Base-by-base conservation (phyloP, 2,797 vertebrate genomes). In the Natrix natrix region DNA sequence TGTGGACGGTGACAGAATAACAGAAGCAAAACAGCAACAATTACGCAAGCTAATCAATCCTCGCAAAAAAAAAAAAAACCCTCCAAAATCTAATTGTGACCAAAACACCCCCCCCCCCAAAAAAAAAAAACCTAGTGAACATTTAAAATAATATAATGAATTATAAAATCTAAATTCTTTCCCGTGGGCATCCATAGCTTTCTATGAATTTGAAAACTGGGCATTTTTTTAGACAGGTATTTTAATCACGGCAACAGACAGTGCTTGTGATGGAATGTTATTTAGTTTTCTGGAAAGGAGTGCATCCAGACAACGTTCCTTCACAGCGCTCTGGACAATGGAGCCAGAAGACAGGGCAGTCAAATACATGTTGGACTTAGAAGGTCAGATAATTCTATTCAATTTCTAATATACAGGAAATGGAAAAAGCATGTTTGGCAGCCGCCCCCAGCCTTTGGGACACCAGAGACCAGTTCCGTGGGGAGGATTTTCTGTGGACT, bases 141-240 rank as follows among this genome's bases (percentile, higher is more conserved):
- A 93, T 66, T 55, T n/a, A 56, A 57, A 20, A 59, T 93, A 28
- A 92, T 74, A 43, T 24, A 83, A 78, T 83, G 48, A 11, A 48
- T 48, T 83, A 8, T 48, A 48, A 83, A 83, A 83, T 48, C 20
- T 48, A 24, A 24, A 83, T 83, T 48, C 8, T 83, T 24, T 83
- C 22, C 37, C 0, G 8, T 83, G 37, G 74, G 55, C 28, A 59
- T 32, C 37, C 14, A 1, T 13, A 59, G 87, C 56, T 28, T 89
- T 86, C 6, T 32, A 90, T 54, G 55, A 24, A 55, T 83, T 48
- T 86, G 60, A 3, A 90, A 12, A 52, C 7, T 12, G 69, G 26
- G 56, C 8, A 89, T 83, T 13, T 54, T 60, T 3, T 10, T 43
- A 48, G 74, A 22, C 37, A 43, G 17, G 10, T 43, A 63, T 56